Conservation (phyloP, 1,140 invertebrate genomes). For the Lithobius niger region DNA sequence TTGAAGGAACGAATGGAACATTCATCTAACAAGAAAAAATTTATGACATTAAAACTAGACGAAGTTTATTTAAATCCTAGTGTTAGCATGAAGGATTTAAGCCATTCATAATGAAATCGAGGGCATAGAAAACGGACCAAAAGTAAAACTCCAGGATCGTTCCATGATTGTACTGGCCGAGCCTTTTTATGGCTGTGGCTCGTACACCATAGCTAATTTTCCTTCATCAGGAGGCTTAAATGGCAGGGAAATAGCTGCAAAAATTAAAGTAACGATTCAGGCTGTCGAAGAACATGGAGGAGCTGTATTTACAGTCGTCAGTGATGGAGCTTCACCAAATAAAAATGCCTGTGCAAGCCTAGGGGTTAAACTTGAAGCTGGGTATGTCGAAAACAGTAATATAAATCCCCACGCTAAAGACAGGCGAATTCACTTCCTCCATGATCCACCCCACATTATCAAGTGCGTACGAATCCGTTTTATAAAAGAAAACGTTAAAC, state of each 20-base stretch:
- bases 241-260: background rate
- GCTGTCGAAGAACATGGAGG: background rate
- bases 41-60: background rate
- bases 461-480: constrained; percentile 1
- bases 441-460: background rate
- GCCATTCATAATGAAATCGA: background rate
- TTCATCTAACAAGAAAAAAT: background rate
- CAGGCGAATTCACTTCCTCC: background rate
- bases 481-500: background rate
- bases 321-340: background rate
- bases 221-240: background rate
- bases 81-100: background rate
- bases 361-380: background rate
- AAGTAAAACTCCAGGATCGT: background rate
- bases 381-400: background rate
- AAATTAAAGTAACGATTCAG: background rate
- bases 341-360: background rate
- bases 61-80: constrained; percentile 2
- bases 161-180: background rate
- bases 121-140: background rate
- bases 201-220: background rate
- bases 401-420: background rate
- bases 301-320: background rate
- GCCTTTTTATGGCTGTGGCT: background rate
- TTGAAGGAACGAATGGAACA: background rate